Conservation (phyloP, 2,888 invertebrate species). For the Endotricha flammealis region DNA sequence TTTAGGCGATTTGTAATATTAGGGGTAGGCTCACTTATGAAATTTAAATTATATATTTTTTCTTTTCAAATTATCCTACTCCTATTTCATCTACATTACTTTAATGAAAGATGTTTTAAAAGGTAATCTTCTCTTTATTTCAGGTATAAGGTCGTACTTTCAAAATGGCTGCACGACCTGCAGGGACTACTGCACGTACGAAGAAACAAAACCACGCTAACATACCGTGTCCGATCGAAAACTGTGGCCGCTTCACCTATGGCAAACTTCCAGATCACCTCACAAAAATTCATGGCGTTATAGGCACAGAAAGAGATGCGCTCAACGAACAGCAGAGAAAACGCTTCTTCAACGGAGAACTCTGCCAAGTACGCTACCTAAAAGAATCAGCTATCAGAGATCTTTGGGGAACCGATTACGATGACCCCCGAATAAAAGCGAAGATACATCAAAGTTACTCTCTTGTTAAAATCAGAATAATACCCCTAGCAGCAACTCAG, state of each 20-base stretch:
- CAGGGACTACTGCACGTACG: constrained; percentile 50
- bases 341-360: constrained; percentile 74
- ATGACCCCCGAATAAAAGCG: constrained; percentile 65
- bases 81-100: too few species aligned
- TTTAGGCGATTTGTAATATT: too few species aligned
- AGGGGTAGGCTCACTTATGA: too few species aligned
- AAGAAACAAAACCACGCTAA: constrained; percentile 76
- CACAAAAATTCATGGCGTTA: constrained; percentile 71
- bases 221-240: constrained; percentile 74
- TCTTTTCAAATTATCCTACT: too few species aligned
- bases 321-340: constrained; percentile 73
- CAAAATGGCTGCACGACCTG: constrained; percentile 48
- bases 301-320: constrained; percentile 66
- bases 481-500: constrained; percentile 68
- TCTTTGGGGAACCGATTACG: constrained; percentile 71
- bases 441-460: constrained; percentile 74
- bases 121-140: too few species aligned
- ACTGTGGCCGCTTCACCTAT: constrained; percentile 73
- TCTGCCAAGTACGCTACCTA: constrained; percentile 70
- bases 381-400: constrained; percentile 75
- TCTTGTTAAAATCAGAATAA: constrained; percentile 71
- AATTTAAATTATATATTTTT: constrained; percentile 1
- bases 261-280: constrained; percentile 73
- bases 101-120: too few species aligned
- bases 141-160: too few species aligned